These are phyloP conservation scores for Tricholauxania praeusta DNA, from an alignment of 2,888 invertebrate genomes.

Conservation along the genomic window DNA sequence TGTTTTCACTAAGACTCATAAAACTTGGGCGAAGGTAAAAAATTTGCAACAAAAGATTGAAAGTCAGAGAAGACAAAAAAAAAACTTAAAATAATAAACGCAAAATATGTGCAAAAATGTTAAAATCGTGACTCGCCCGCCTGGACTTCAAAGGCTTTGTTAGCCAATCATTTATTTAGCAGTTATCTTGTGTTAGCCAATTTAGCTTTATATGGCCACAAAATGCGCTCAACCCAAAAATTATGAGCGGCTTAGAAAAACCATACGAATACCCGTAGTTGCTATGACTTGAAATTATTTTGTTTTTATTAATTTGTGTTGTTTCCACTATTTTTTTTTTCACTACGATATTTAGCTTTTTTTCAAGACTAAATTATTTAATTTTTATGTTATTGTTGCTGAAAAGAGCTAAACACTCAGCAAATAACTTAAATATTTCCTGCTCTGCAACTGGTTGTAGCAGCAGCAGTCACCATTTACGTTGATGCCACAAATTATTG, in stretches of 20 bases:
- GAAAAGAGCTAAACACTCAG: neutral
- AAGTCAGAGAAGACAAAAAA: neutral
- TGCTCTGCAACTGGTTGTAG: neutral
- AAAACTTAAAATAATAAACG: neutral
- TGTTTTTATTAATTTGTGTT: conserved; percentile 21
- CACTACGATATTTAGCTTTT: neutral
- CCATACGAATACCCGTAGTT: too few species aligned
- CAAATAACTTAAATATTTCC: conserved; percentile 6
- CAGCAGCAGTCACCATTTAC: neutral
- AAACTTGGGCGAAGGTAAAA: conserved; percentile 22
- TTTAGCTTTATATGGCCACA: conserved; percentile 16
- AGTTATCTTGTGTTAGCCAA: conserved; percentile 11
- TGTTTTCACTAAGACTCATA: conserved; percentile 34
- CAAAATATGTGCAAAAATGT: conserved; percentile 63
- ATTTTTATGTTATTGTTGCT: conserved; percentile 1
- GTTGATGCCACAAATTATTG: too few species aligned
- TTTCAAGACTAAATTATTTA: neutral
- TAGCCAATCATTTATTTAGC: neutral
- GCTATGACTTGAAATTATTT: conserved; percentile 5
- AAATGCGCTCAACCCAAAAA: conserved; percentile 32
- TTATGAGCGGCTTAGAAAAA: neutral
- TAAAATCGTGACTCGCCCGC: conserved; percentile 64
- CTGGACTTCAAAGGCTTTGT: conserved; percentile 18
- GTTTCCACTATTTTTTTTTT: neutral
- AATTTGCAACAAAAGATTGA: neutral